These are phyloP conservation scores for Sphenopsis melanotis DNA, from an alignment of 2,797 vertebrate species.

Conservation along the genomic window DNA sequence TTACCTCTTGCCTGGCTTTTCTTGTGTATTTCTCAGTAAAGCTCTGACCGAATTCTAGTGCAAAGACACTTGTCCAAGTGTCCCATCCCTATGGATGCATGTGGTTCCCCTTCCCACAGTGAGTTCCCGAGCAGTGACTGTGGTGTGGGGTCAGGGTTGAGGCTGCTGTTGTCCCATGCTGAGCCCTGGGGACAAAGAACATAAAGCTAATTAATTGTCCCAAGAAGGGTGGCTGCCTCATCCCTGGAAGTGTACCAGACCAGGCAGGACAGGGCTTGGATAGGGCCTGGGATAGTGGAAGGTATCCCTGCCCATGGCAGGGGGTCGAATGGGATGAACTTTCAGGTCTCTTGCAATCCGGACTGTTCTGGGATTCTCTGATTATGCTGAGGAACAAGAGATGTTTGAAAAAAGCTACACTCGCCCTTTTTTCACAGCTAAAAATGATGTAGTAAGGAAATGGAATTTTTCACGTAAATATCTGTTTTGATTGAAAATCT, in stretches of 20 bases:
- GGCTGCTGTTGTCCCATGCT: background rate
- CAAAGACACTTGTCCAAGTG: background rate
- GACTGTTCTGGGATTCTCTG: background rate
- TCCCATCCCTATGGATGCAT: fast-evolving
- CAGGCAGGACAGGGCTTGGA: background rate
- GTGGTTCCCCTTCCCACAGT: fast-evolving
- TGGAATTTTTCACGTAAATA: conserved; percentile 11
- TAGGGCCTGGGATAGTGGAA: background rate
- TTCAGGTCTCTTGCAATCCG: background rate
- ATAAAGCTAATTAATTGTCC: background rate
- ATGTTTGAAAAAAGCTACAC: background rate
- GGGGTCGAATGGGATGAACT: fast-evolving
- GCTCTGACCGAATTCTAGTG: background rate
- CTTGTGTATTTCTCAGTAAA: background rate
- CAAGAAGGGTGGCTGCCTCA: background rate
- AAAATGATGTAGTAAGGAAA: background rate
- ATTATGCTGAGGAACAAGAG: background rate
- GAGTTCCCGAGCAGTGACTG: fast-evolving
- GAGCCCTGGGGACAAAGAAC: background rate
- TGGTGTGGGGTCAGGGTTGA: fast-evolving
- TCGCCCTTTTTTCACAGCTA: background rate
- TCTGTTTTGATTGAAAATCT: conserved; percentile 9
- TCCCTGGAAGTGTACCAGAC: background rate
- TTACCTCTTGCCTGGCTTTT: background rate
- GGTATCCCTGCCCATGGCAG: background rate